phyloP scores from a whole-genome alignment of 2,113 vertebrate genomes.

The Scortum barcoo region DNA sequence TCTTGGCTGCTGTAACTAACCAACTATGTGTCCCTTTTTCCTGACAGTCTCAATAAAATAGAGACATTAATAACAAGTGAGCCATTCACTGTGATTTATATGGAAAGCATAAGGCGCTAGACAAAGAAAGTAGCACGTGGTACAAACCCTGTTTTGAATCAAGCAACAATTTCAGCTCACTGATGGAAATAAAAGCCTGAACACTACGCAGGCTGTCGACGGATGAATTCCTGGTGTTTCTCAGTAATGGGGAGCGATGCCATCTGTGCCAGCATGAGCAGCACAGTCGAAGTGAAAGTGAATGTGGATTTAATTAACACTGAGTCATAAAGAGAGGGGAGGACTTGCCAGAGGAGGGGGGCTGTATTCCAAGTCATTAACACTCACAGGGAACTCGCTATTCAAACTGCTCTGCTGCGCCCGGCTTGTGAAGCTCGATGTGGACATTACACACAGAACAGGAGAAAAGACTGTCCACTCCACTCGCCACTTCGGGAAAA shows the following conservation, averaged over 20 bases:
- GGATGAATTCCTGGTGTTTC: constrained; percentile 47
- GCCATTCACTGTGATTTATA: constrained; percentile 6
- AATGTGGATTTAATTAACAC: constrained; percentile 86
- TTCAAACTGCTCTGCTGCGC: constrained; percentile 18
- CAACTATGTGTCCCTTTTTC: constrained; percentile 14
- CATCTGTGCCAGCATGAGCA: constrained; percentile 74
- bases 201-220: not conserved
- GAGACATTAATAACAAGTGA: constrained; percentile 16
- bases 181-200: constrained; percentile 21
- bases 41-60: constrained; percentile 14
- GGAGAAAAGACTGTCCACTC: not conserved
- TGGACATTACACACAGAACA: not conserved
- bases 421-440: not conserved
- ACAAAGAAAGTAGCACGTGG: constrained; percentile 38
- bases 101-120: not conserved
- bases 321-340: constrained; percentile 72
- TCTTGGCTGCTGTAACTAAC: constrained; percentile 21
- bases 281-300: constrained; percentile 51
- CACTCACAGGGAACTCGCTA: constrained; percentile 43
- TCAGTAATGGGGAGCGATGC: constrained; percentile 49
- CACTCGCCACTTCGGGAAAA: not conserved
- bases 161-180: constrained; percentile 25
- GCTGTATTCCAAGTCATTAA: constrained; percentile 64
- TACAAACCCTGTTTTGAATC: constrained; percentile 12
- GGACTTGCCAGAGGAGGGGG: constrained; percentile 70